phyloP scores from a whole-genome alignment of 2,797 vertebrate species.

The Cheirogaleus major region DNA sequence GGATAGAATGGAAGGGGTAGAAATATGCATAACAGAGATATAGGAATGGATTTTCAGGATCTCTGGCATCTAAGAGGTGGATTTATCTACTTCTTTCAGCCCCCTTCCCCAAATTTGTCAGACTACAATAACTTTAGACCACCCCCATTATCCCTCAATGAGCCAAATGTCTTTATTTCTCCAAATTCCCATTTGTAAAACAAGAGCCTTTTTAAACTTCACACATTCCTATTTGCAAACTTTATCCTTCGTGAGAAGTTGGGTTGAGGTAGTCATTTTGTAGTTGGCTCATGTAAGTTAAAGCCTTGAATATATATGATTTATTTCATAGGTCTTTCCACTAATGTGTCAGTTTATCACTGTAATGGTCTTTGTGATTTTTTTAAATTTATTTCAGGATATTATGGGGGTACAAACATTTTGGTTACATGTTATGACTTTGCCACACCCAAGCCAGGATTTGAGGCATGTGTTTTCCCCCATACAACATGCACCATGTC shows the following conservation, averaged over 20 bases:
- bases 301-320: not conserved
- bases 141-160: not conserved
- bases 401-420: too few species aligned
- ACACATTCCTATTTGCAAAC: not conserved
- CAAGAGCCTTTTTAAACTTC: not conserved
- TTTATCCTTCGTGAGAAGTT: not conserved
- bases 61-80: not conserved
- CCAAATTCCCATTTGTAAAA: not conserved
- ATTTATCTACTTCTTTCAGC: not conserved
- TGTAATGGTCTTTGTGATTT: not conserved
- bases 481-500: too few species aligned
- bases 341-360: not conserved
- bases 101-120: not conserved
- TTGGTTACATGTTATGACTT: too few species aligned
- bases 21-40: not conserved
- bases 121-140: not conserved
- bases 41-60: not conserved
- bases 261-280: not conserved
- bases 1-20: not conserved
- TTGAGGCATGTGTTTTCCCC: too few species aligned
- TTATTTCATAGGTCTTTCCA: not conserved
- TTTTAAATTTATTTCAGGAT: too few species aligned
- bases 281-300: not conserved
- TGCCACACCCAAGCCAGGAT: too few species aligned
- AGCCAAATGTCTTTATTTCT: not conserved